Conservation (phyloP, 2,888 invertebrate species). For the Eilema sororculum region DNA sequence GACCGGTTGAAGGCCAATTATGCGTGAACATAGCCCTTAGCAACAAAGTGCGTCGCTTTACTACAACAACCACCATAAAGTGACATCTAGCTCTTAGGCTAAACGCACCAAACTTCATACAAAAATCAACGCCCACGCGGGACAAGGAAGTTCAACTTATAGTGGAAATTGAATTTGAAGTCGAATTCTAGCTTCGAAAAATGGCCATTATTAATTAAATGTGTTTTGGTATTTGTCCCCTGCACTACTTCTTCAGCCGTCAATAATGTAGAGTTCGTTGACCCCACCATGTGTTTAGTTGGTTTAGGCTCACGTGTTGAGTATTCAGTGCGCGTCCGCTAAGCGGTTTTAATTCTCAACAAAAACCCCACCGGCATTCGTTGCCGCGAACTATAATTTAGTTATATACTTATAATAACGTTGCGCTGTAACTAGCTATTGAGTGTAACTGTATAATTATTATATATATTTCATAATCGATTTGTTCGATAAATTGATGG, state of each 20-base stretch:
- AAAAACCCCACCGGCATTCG: slow-evolving; percentile 20
- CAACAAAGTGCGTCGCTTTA: slow-evolving; percentile 74
- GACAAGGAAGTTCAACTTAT: slow-evolving; percentile 28
- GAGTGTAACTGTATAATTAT: slow-evolving; percentile 29
- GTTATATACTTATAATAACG: slow-evolving; percentile 12
- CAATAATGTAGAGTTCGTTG: slow-evolving; percentile 46
- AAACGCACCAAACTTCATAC: slow-evolving; percentile 13
- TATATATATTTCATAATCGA: slow-evolving; percentile 30
- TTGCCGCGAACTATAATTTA: slow-evolving; percentile 37
- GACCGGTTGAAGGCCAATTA: slow-evolving; percentile 68
- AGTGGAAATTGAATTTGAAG: slow-evolving; percentile 26
- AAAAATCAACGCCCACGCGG: slow-evolving; percentile 21
- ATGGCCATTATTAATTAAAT: slow-evolving; percentile 52
- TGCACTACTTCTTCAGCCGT: slow-evolving; percentile 44
- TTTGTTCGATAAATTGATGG: background rate
- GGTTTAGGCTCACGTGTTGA: slow-evolving; percentile 30
- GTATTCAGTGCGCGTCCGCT: slow-evolving; percentile 13
- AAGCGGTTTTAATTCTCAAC: slow-evolving; percentile 31
- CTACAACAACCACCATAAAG: slow-evolving; percentile 35
- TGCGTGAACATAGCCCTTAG: slow-evolving; percentile 73
- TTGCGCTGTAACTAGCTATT: slow-evolving; percentile 26
- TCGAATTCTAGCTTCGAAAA: slow-evolving; percentile 45
- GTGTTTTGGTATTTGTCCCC: slow-evolving; percentile 40
- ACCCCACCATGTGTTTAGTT: slow-evolving; percentile 42
- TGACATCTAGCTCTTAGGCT: slow-evolving; percentile 31